Conservation (phyloP, 2,888 invertebrate genomes). For the Melikaiella ostensackeni region DNA sequence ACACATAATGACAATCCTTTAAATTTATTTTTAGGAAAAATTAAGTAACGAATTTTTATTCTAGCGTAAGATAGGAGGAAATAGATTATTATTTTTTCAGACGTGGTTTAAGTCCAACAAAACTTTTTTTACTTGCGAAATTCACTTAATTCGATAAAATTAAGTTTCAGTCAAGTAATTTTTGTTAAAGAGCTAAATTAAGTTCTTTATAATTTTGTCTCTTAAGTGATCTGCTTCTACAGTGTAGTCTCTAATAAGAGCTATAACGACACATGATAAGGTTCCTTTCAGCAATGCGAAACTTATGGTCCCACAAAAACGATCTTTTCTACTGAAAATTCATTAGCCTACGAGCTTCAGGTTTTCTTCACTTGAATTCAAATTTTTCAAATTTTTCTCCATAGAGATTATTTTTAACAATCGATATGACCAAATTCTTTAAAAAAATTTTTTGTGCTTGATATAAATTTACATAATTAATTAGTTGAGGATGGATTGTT, state of each 20-base stretch:
- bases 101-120: no score
- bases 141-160: background rate
- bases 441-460: no score
- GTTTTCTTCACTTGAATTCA: background rate
- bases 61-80: no score
- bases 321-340: background rate
- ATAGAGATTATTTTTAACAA: background rate
- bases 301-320: background rate
- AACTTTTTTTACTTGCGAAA: no score
- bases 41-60: no score
- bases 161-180: background rate
- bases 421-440: no score
- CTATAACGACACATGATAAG: background rate
- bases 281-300: background rate
- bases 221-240: background rate
- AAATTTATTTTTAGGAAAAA: no score
- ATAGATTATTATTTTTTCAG: no score
- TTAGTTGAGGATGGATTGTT: background rate
- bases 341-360: background rate
- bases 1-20: no score
- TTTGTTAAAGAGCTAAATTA: background rate
- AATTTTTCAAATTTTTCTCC: background rate
- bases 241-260: background rate
- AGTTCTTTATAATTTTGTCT: no score
- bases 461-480: background rate